Conservation (phyloP, 1,140 invertebrate species). For the Drosophila equinoxialis region DNA sequence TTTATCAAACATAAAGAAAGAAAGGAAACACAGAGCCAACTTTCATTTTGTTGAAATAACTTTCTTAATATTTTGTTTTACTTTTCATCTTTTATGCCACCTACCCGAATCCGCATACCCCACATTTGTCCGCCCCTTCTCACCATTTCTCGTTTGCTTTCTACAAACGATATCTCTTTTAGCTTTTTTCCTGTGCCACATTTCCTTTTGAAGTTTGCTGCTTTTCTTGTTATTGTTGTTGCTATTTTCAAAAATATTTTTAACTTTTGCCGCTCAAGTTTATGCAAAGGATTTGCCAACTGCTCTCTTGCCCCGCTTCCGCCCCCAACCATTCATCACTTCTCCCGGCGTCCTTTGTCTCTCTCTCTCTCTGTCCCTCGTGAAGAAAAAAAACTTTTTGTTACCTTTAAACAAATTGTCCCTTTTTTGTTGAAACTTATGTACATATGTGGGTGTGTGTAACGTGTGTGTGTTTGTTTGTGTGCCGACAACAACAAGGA, state of each 20-base stretch:
- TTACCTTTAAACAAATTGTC: slow-evolving; percentile 77
- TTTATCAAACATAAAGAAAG: slow-evolving; percentile 33
- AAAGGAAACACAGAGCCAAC: slow-evolving; percentile 39
- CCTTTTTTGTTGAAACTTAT: slow-evolving; percentile 45
- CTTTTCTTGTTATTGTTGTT: slow-evolving; percentile 60
- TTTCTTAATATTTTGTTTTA: slow-evolving; percentile 75
- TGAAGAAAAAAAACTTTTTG: slow-evolving; percentile 56
- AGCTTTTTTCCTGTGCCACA: slow-evolving; percentile 59
- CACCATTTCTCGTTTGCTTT: slow-evolving; percentile 35
- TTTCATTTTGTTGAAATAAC: slow-evolving; percentile 70
- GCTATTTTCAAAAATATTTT: slow-evolving; percentile 66
- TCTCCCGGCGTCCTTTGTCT: background rate
- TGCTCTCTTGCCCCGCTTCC: slow-evolving; percentile 1
- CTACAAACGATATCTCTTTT: slow-evolving; percentile 35
- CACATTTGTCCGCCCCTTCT: slow-evolving; percentile 30
- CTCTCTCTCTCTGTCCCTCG: background rate
- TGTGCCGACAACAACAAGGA: slow-evolving; percentile 39
- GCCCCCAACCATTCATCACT: background rate
- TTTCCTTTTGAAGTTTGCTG: slow-evolving; percentile 77
- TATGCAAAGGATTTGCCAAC: slow-evolving; percentile 59
- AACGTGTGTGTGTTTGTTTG: slow-evolving; percentile 20
- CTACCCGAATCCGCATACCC: slow-evolving; percentile 10
- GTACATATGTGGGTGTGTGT: slow-evolving; percentile 18
- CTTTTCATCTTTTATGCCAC: slow-evolving; percentile 31
- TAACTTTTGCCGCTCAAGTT: slow-evolving; percentile 70